These are phyloP conservation scores for Alviniconcha strummeri DNA, from an alignment of 2,888 invertebrate genomes.

Conservation along the genomic window DNA sequence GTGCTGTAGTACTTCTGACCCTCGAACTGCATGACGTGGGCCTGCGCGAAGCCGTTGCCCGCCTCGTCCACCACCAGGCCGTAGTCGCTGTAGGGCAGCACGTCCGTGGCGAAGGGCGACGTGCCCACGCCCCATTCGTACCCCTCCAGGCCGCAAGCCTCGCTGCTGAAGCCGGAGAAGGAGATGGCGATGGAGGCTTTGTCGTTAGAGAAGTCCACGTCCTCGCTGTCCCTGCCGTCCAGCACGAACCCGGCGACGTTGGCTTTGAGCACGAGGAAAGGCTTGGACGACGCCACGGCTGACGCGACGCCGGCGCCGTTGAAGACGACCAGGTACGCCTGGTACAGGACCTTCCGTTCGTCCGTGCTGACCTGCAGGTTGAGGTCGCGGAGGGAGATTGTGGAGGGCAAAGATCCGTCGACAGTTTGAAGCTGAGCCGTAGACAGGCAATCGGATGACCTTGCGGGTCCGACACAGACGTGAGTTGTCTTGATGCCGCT, in stretches of 20 bases:
- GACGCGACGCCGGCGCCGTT: slow-evolving; percentile 43
- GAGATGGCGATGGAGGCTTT: slow-evolving; percentile 53
- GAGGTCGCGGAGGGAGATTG: not conserved
- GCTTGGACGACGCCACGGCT: slow-evolving; percentile 30
- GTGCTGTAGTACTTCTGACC: slow-evolving; percentile 51
- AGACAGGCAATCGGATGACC: not conserved
- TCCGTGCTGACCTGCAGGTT: slow-evolving; percentile 4
- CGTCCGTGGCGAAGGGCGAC: slow-evolving; percentile 51
- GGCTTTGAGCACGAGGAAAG: slow-evolving; percentile 41
- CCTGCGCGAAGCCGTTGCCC: slow-evolving; percentile 48
- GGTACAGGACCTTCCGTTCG: slow-evolving; percentile 29
- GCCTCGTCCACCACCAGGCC: slow-evolving; percentile 56
- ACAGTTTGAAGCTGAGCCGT: not conserved
- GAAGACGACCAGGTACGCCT: slow-evolving; percentile 37
- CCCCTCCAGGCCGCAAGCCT: slow-evolving; percentile 53
- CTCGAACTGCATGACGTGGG: slow-evolving; percentile 49
- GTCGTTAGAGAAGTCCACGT: slow-evolving; percentile 50
- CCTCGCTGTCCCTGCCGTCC: slow-evolving; percentile 55
- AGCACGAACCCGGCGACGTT: slow-evolving; percentile 51
- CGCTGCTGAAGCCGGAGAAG: slow-evolving; percentile 59
- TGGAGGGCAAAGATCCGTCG: not conserved
- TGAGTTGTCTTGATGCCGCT: slow-evolving; percentile 19
- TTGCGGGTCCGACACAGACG: slow-evolving; percentile 7
- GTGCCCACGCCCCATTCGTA: slow-evolving; percentile 61
- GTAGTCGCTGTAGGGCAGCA: slow-evolving; percentile 52